A percentile compares a stretch with the other conserved stretches of the same genome.
These are phyloP conservation scores for Rhinatrema bivittatum DNA, from an alignment of 2,797 vertebrate genomes.

Conservation along the genomic window DNA sequence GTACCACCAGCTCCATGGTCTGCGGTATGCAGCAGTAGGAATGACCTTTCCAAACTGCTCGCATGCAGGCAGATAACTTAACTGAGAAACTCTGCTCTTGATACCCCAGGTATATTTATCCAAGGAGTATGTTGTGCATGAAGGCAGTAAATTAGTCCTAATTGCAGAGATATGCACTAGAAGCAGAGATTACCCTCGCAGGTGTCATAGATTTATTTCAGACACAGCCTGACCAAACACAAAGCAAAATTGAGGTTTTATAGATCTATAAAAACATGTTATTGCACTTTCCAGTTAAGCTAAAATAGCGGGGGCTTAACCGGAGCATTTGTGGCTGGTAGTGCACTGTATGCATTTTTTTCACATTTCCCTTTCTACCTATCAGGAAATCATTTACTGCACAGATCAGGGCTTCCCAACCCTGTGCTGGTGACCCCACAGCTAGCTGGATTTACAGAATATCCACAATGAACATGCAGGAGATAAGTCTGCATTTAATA, in stretches of 20 bases:
- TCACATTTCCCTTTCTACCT: slow-evolving; percentile 11
- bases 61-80: slow-evolving; percentile 61
- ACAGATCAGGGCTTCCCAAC: too few species aligned
- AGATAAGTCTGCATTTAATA: too few species aligned
- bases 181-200: slow-evolving; percentile 46
- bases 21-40: slow-evolving; percentile 53
- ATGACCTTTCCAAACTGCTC: slow-evolving; percentile 65
- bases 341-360: slow-evolving; percentile 8
- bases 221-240: slow-evolving; percentile 4
- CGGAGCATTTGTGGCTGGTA: slow-evolving; percentile 5
- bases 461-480: too few species aligned
- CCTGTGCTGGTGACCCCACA: too few species aligned
- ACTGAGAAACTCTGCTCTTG: slow-evolving; percentile 44
- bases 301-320: slow-evolving; percentile 26
- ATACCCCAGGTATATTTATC: slow-evolving; percentile 45
- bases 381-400: too few species aligned
- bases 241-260: slow-evolving; percentile 50
- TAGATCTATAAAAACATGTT: slow-evolving; percentile 45
- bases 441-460: too few species aligned
- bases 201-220: slow-evolving; percentile 54
- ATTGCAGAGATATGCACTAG: slow-evolving; percentile 56
- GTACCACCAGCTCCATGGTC: slow-evolving; percentile 75
- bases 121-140: slow-evolving; percentile 51
- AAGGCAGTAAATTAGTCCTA: slow-evolving; percentile 65
- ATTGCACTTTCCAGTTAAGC: slow-evolving; percentile 25